These are phyloP conservation scores for Lithophane ornitopus DNA, from an alignment of 2,888 invertebrate genomes.

Conservation along the genomic window DNA sequence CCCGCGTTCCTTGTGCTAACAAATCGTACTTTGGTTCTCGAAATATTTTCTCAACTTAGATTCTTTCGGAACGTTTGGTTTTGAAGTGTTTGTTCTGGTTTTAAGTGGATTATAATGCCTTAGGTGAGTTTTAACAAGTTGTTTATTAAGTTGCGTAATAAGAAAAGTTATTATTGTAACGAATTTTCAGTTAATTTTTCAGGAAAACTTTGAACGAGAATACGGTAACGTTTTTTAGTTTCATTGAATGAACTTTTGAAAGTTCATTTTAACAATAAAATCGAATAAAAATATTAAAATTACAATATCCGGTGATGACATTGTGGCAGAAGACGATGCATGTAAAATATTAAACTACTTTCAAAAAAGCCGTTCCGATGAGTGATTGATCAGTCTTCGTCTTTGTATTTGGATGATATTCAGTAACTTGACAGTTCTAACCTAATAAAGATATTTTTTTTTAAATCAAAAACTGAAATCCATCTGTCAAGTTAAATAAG, in stretches of 20 bases:
- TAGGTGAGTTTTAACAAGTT: conserved; percentile 44
- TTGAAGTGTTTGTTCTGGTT: conserved; percentile 55
- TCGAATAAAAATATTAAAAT: no score
- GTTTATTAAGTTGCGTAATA: neutral
- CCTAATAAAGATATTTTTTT: neutral
- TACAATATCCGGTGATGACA: neutral
- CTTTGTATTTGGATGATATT: neutral
- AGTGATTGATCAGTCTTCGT: neutral
- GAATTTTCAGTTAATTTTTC: neutral
- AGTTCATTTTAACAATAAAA: neutral
- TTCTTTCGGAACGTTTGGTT: conserved; percentile 38
- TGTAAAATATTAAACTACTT: neutral
- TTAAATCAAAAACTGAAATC: neutral
- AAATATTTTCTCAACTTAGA: conserved; percentile 39
- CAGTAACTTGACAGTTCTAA: neutral
- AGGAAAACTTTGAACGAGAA: neutral
- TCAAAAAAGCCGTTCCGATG: neutral
- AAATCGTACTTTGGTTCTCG: conserved; percentile 49
- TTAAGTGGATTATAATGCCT: conserved; percentile 48
- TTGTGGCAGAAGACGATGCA: neutral
- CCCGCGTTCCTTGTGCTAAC: conserved; percentile 38
- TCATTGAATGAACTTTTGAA: no score
- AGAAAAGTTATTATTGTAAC: neutral
- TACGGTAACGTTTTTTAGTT: neutral
- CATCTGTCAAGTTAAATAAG: neutral